Conservation (phyloP, 1,140 invertebrate species). For the Megalonaias nervosa region DNA sequence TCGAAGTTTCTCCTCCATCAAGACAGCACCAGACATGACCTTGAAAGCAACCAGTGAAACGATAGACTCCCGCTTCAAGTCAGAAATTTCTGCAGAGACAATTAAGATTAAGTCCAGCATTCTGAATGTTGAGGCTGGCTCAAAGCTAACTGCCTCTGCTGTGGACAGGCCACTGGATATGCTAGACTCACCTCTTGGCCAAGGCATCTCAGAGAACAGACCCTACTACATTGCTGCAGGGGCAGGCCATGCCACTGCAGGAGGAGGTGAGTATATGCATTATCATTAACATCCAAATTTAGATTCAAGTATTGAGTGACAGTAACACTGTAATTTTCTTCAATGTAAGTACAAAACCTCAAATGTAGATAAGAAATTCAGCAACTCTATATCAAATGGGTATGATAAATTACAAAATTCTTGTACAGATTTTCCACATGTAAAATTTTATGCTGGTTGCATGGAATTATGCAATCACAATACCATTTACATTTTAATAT, state of each 20-base stretch:
- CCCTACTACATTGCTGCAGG: constrained; percentile 37
- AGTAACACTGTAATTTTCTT: too few relatives aligned
- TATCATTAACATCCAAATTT: too few relatives aligned
- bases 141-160: constrained; percentile 48
- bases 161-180: constrained; percentile 47
- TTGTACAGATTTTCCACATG: too few relatives aligned
- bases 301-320: too few relatives aligned
- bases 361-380: too few relatives aligned
- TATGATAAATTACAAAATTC: too few relatives aligned
- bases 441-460: too few relatives aligned
- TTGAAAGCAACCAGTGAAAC: constrained; percentile 45
- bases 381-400: too few relatives aligned
- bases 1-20: constrained; percentile 45
- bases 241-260: constrained; percentile 55
- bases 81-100: constrained; percentile 56
- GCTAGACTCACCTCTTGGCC: constrained; percentile 41
- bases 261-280: constrained; percentile 48
- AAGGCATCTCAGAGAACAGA: constrained; percentile 30
- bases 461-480: too few relatives aligned
- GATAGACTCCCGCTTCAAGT: constrained; percentile 49
- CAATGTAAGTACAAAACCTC: too few relatives aligned
- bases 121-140: constrained; percentile 58
- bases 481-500: too few relatives aligned
- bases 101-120: constrained; percentile 42
- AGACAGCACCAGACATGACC: constrained; percentile 47